phyloP scores from a whole-genome alignment of 1,140 invertebrate species.

The Bombyx mandarina region DNA sequence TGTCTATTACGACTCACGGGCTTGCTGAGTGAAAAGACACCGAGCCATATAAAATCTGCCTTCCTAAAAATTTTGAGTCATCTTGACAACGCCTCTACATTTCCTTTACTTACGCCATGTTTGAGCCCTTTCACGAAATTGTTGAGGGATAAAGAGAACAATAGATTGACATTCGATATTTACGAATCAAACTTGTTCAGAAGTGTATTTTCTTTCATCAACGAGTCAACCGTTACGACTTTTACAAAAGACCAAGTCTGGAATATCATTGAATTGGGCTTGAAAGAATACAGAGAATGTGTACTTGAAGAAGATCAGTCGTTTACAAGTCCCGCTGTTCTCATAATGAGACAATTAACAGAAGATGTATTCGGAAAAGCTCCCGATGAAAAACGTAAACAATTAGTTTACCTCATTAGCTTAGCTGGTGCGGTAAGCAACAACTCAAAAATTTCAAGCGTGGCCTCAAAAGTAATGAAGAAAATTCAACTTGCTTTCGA shows the following conservation, averaged over 20 bases:
- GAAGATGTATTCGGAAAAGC: slow-evolving; percentile 70
- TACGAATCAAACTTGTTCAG: slow-evolving; percentile 60
- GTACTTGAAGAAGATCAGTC: slow-evolving; percentile 41
- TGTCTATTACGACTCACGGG: slow-evolving; percentile 40
- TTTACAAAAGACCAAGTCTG: slow-evolving; percentile 51
- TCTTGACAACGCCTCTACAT: slow-evolving; percentile 35
- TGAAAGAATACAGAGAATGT: slow-evolving; percentile 59
- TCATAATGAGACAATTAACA: slow-evolving; percentile 73
- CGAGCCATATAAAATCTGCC: slow-evolving; percentile 43
- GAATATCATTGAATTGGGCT: slow-evolving; percentile 50
- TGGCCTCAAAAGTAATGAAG: slow-evolving; percentile 77
- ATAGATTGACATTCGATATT: slow-evolving; percentile 46
- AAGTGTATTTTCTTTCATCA: slow-evolving; percentile 57
- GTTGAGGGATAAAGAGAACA: slow-evolving; percentile 30
- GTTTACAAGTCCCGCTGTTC: slow-evolving; percentile 42
- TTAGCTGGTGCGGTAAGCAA: slow-evolving; percentile 67
- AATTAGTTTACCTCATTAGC: slow-evolving; percentile 60
- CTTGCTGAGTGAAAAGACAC: slow-evolving; percentile 36
- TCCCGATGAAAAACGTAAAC: slow-evolving; percentile 55
- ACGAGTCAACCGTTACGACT: slow-evolving; percentile 38
- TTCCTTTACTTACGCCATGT: slow-evolving; percentile 32
- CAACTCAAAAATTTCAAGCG: slow-evolving; percentile 72
- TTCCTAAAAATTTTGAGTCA: slow-evolving; percentile 37
- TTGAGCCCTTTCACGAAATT: slow-evolving; percentile 32
- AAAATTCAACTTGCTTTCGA: slow-evolving; percentile 78